Evolutionary conservation across 1,140 invertebrate genomes (phyloP), one percentile per base, ranked within the genome.

Genomic region (Theocolax elegans): DNA sequence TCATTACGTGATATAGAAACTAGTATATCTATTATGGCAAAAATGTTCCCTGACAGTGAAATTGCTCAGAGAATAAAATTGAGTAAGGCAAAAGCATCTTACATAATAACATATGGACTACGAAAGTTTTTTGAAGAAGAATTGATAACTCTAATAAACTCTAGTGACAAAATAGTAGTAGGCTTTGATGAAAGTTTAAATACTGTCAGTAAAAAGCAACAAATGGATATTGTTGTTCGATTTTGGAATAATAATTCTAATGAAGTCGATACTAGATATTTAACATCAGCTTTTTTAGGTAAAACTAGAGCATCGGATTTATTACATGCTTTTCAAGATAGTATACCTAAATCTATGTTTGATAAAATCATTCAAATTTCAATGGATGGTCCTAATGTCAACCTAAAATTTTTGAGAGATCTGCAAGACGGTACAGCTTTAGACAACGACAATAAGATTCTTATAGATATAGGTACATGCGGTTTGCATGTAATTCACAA

Each of bases 401-500:
- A 74, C 29, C 40, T 38, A 7, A 63, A 65, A 59, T 72, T 66
- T 40, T 65, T 59, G 10, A 66, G 54, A 54, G 64, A 67, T 3
- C 9, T 67, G 8, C 12, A 56, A 40, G 48, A 10, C 51, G 15
- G 10, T 35, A 4, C 10, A 6, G 4, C 31, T 35, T 6, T 6
- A 35, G 10, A 4, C 4, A 10, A 35, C 4, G 31, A 35, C 4
- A 10, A 10, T 6, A 35, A 35, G 10, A 35, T 6, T 10, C 10
- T 29, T 4, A 49, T 44, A 4, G 29, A 66, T 38, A 38, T 31
- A 31, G 75, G 72, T 23, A 73, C 64, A 60, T 77, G 75, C 59
- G 66, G 76, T 19, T 58, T 77, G 8, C 76, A 79, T 59, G 65
- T 71, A 8, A 27, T 79, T 1, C 69, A 79, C 58, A 48, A 60